A percentile compares a stretch with the other conserved stretches of the same genome.
phyloP scores from a whole-genome alignment of 2,888 invertebrate species.

The Pardosa pseudoannulata region DNA sequence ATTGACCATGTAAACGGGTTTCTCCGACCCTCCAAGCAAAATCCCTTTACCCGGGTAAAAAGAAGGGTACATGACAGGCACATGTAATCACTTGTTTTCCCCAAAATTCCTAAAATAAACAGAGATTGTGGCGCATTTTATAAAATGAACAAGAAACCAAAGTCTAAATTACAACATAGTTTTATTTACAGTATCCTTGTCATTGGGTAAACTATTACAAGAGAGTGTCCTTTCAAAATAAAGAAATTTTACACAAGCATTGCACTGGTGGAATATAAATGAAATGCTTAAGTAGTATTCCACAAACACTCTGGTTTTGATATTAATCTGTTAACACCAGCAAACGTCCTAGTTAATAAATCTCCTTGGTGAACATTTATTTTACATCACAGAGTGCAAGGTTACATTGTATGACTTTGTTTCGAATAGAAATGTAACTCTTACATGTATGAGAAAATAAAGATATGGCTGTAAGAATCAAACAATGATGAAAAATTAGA shows the following conservation, averaged over 20 bases:
- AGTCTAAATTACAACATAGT: conserved; percentile 65
- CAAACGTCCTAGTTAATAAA: conserved; percentile 4
- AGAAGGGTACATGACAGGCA: no score
- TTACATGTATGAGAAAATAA: not conserved
- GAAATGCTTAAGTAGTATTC: conserved; percentile 48
- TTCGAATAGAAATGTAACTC: conserved; percentile 3
- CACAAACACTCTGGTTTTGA: conserved; percentile 38
- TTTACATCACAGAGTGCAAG: conserved; percentile 23
- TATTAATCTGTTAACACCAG: conserved; percentile 18
- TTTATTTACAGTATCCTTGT: conserved; percentile 63
- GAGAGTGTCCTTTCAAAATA: conserved; percentile 53
- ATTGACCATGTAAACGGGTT: no score
- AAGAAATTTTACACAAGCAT: conserved; percentile 68
- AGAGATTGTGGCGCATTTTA: no score
- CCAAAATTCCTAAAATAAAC: no score
- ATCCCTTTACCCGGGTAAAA: no score
- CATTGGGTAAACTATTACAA: conserved; percentile 60
- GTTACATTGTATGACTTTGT: conserved; percentile 22
- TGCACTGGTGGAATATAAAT: conserved; percentile 66
- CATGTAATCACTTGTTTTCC: no score
- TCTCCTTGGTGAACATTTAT: conserved; percentile 6
- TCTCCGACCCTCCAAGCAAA: no score
- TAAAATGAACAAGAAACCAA: no score
- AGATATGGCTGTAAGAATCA: conserved; percentile 10
- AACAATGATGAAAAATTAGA: conserved; percentile 10